Evolutionary conservation across 2,113 vertebrate species (phyloP), one percentile per base, ranked within the genome.

Genomic region (Acrocephalus kingi): DNA sequence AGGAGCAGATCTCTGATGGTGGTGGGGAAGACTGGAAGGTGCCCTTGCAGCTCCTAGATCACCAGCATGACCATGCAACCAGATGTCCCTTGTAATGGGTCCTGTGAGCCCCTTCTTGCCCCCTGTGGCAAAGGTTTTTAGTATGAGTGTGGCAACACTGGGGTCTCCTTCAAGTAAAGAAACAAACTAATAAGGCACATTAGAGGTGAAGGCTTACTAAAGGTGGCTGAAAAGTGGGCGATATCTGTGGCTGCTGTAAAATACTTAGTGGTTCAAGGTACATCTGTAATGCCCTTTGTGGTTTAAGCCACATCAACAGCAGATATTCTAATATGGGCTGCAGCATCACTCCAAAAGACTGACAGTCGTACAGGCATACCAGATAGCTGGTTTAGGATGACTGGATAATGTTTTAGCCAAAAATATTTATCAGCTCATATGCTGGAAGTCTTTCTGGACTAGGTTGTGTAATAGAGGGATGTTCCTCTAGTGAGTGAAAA

Each of bases 11-110:
- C 6, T 33, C n/a, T 84, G 61, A 27, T 33, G 30, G 5, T 52
- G 31, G 16, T 49, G 21, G 6, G 61, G 30, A 62, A 68, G 33
- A 28, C 1, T 27, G 14, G 49, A 81, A 73, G 58, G 58, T 30
- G 12, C 3, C 15, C 31, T 49, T 2, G 2, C 3, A 2, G 15
- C 63, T 83, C 33, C 59, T 81, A 33, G 35, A 25, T 43, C 30
- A 24, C 33, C 30, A 13, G 37, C 20, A 37, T 2, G 4, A 33
- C 48, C 2, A 0, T 54, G 19, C 0, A 0, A n/a, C 25, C 13
- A 64, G 22, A 15, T 58, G 25, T 31, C 28, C 28, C 33, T 84
- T 6, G 1, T 41, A n/a, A 14, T 8, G 46, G 27, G 13, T 78
- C n/a, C 66, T 54, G 11, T 22, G 39, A 81, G 43, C 10, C 39